phyloP scores from a whole-genome alignment of 2,888 invertebrate genomes.

The Pantelozetes paolii region DNA sequence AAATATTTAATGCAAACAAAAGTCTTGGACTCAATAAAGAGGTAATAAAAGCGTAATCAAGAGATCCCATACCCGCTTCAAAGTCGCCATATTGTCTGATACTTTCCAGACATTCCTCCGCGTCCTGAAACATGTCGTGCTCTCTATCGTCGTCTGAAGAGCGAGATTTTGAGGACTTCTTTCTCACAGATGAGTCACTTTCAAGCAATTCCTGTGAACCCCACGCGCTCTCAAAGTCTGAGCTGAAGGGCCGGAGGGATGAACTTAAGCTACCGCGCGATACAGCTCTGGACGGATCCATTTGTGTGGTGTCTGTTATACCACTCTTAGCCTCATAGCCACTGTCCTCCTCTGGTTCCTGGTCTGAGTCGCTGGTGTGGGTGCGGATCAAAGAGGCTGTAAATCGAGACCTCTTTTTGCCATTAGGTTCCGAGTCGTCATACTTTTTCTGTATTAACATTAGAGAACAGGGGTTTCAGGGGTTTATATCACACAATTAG shows the following conservation, averaged over 20 bases:
- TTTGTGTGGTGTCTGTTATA: conserved; percentile 16
- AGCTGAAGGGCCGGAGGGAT: conserved; percentile 12
- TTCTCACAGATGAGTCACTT: neutral
- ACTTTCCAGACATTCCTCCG: conserved; percentile 19
- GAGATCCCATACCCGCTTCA: conserved; percentile 1
- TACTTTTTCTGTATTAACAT: conserved; percentile 26
- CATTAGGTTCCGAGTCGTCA: conserved; percentile 32
- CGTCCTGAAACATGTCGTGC: conserved; percentile 26
- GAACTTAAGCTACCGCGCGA: conserved; percentile 16
- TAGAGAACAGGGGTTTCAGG: neutral
- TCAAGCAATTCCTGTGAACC: conserved; percentile 30
- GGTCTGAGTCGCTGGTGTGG: conserved; percentile 18
- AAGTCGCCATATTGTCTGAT: conserved; percentile 19
- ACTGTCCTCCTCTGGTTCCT: conserved; percentile 26
- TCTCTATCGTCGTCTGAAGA: conserved; percentile 13
- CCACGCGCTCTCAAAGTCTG: conserved; percentile 25
- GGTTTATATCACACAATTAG: neutral
- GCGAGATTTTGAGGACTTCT: neutral
- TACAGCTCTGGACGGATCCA: conserved; percentile 23
- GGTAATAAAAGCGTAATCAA: no score
- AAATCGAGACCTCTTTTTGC: conserved; percentile 30
- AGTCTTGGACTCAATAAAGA: no score
- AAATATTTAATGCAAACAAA: no score
- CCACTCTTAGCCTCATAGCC: conserved; percentile 30
- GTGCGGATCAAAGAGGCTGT: conserved; percentile 26